Conservation (phyloP, 2,888 invertebrate species). For the Subacronicta megacephala region DNA sequence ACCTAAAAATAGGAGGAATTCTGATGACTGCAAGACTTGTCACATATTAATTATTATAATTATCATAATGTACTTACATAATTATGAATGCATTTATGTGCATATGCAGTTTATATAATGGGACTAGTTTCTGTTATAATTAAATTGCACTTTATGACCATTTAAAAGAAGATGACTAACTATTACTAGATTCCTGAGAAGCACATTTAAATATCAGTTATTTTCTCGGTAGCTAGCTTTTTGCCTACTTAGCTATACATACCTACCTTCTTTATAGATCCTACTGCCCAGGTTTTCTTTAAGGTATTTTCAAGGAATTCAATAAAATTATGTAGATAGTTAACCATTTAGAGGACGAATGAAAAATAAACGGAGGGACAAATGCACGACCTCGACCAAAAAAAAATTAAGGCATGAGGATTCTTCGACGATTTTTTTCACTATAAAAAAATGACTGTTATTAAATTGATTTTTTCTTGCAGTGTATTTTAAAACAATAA, state of each 20-base stretch:
- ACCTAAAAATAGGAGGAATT: too few species aligned
- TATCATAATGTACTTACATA: slow-evolving; percentile 5
- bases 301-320: too few species aligned
- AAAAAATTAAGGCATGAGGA: too few species aligned
- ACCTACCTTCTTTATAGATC: background rate
- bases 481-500: background rate
- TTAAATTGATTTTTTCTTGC: too few species aligned
- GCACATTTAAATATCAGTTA: slow-evolving; percentile 4
- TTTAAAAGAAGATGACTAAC: slow-evolving; percentile 26
- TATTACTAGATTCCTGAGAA: slow-evolving; percentile 16
- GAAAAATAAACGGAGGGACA: too few species aligned
- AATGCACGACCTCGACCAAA: too few species aligned
- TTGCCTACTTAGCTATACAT: background rate
- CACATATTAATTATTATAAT: slow-evolving; percentile 21
- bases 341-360: too few species aligned
- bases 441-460: too few species aligned
- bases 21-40: background rate
- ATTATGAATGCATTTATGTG: slow-evolving; percentile 13
- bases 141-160: slow-evolving; percentile 26
- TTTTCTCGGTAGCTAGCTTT: background rate
- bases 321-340: too few species aligned
- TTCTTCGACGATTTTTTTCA: too few species aligned
- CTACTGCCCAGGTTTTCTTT: too few species aligned
- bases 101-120: slow-evolving; percentile 15
- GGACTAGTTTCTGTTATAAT: slow-evolving; percentile 30